phyloP scores from a whole-genome alignment of 1,140 invertebrate species.

The Leptinotarsa defecta region DNA sequence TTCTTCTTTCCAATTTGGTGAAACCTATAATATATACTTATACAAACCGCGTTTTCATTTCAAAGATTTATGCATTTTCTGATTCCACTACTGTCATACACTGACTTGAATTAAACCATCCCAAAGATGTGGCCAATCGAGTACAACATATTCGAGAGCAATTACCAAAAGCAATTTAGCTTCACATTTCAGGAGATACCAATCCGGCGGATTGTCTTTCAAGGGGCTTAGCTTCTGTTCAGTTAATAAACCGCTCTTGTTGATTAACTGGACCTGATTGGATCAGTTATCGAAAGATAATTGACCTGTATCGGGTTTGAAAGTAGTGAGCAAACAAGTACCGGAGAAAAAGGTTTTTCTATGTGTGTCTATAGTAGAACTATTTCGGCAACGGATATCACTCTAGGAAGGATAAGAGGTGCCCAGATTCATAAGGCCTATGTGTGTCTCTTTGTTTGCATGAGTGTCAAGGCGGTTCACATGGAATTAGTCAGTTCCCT shows the following conservation, averaged over 20 bases:
- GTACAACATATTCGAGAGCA: not conserved
- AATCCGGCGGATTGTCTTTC: not conserved
- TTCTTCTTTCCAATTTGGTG: not conserved
- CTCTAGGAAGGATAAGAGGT: not conserved
- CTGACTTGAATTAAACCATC: not conserved
- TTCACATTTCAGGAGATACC: not conserved
- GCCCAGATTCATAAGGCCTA: not conserved
- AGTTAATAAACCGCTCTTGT: not conserved
- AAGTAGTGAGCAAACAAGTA: not conserved
- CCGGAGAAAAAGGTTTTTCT: not conserved
- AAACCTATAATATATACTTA: not conserved
- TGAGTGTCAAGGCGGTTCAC: not conserved
- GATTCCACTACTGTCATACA: not conserved
- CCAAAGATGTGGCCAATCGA: not conserved
- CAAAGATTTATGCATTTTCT: not conserved
- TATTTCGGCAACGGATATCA: not conserved
- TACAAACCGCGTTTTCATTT: not conserved
- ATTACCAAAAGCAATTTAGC: not conserved
- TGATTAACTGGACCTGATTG: not conserved
- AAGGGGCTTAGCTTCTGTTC: not conserved
- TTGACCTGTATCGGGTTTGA: not conserved
- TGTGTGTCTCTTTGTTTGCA: not conserved
- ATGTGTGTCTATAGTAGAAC: not conserved
- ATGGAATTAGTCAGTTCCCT: not conserved
- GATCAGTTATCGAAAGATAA: not conserved